phyloP scores from a whole-genome alignment of 1,140 invertebrate species.

The Mycetomoellerius zeteki region DNA sequence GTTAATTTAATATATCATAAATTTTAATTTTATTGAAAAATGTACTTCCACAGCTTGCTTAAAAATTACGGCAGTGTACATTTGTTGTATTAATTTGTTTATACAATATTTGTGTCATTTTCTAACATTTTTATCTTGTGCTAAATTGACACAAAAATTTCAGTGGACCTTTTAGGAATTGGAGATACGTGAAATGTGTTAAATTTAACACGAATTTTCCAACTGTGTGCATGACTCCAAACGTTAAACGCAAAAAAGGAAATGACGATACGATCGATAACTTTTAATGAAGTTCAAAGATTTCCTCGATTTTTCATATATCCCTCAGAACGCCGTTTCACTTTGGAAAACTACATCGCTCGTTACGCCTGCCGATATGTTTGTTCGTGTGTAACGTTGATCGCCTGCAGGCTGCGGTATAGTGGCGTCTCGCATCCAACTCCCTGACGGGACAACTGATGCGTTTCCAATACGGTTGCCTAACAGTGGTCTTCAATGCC shows the following conservation, averaged over 20 bases:
- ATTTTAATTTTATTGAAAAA: no score
- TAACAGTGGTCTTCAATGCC: conserved; percentile 52
- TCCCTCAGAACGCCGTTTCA: conserved; percentile 11
- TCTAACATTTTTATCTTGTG: no score
- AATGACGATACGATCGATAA: conserved; percentile 40
- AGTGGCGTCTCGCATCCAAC: conserved; percentile 51
- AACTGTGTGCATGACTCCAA: not conserved
- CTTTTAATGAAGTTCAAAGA: conserved; percentile 61
- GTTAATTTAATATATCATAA: no score
- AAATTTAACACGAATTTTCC: no score
- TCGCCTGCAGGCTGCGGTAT: conserved; percentile 39
- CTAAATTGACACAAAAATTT: no score
- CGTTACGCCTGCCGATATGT: conserved; percentile 63
- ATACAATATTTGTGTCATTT: no score
- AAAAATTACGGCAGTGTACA: no score
- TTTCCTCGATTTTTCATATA: conserved; percentile 55
- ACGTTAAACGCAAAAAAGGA: conserved; percentile 1
- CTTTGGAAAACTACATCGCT: conserved; percentile 64
- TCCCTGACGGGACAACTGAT: conserved; percentile 72
- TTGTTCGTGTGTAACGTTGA: conserved; percentile 66
- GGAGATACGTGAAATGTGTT: no score
- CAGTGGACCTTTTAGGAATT: no score
- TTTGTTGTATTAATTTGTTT: no score
- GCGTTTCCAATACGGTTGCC: conserved; percentile 77
- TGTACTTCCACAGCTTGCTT: no score